phyloP scores from a whole-genome alignment of 2,888 invertebrate species.

The Euproctis similis region DNA sequence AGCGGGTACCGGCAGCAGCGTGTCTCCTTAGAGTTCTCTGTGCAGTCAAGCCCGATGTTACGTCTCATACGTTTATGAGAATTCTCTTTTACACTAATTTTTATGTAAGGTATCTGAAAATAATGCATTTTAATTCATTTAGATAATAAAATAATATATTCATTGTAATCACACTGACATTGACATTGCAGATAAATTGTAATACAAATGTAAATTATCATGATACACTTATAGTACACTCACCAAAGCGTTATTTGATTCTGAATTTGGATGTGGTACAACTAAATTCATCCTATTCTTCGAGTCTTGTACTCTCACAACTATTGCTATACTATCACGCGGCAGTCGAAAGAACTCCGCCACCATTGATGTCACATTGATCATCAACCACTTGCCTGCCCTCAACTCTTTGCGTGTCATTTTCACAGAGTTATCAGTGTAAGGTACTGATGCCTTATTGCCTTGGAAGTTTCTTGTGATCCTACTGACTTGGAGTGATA shows the following conservation, averaged over 20 bases:
- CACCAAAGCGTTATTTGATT: slow-evolving; percentile 68
- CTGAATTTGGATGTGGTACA: slow-evolving; percentile 80
- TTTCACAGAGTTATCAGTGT: slow-evolving; percentile 55
- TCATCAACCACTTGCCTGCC: slow-evolving; percentile 81
- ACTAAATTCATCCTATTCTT: slow-evolving; percentile 78
- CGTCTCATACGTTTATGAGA: slow-evolving; percentile 82
- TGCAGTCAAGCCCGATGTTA: slow-evolving; percentile 88
- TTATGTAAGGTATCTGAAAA: slow-evolving; percentile 71
- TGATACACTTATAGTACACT: slow-evolving; percentile 21
- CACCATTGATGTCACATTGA: slow-evolving; percentile 84
- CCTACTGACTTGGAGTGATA: slow-evolving; percentile 57
- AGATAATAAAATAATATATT: too few relatives aligned
- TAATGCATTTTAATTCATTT: neutral
- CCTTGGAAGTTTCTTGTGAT: slow-evolving; percentile 59
- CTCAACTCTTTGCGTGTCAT: slow-evolving; percentile 69
- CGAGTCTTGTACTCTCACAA: slow-evolving; percentile 81
- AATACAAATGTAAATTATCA: neutral
- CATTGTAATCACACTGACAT: too few relatives aligned
- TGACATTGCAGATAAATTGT: neutral
- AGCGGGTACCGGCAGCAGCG: slow-evolving; percentile 96
- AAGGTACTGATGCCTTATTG: slow-evolving; percentile 55
- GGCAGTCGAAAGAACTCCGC: slow-evolving; percentile 86
- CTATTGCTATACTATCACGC: slow-evolving; percentile 84
- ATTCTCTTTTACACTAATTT: slow-evolving; percentile 67
- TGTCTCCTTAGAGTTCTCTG: slow-evolving; percentile 85